Evolutionary conservation across 2,113 vertebrate genomes (phyloP), one percentile per base, ranked within the genome.

Genomic region (Butorides virescens): DNA sequence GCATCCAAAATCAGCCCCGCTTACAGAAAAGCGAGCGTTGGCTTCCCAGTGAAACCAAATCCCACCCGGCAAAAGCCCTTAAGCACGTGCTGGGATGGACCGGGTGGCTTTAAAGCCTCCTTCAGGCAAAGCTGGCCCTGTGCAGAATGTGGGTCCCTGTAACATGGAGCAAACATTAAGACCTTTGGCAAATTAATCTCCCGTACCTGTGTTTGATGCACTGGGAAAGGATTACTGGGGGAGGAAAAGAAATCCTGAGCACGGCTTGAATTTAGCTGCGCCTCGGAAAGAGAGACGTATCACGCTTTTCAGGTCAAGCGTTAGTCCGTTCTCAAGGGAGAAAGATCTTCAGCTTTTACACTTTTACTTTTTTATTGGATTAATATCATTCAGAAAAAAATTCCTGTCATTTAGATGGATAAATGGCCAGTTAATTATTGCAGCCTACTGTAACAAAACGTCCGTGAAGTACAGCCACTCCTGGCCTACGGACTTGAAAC

Each of bases 11-110:
- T 81, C 83, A 91, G 42, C 50, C n/a, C 78, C 32, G 10, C 61
- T 36, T 23, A 49, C 27, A 63, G 71, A 46, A 87, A 71, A 94
- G 59, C 0, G 0, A 92, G 83, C 0, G 0, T 2, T 18, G 53
- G 30, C 32, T 62, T 80, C 83, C 52, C 42, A 0, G 0, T 5
- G 7, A 72, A 75, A 58, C 37, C 9, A 2, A 77, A 85, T 50
- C 36, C 52, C 66, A 36, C 0, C 0, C 0, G 1, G 53, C 36
- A 86, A 84, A 93, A 86, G 46, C 59, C 37, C 50, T 71, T 42
- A 42, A 49, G 46, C 67, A 47, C 9, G 1, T 32, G 29, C 32
- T n/a, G 16, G 53, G 66, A 63, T 56, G 49, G 86, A 88, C 11
- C 9, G 44, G 15, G 70, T 27, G 62, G 36, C 34, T 88, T 73